A percentile compares a stretch with the other conserved stretches of the same genome.
These are phyloP conservation scores for Rhizoglyphus robini DNA, from an alignment of 1,140 invertebrate species.

Conservation along the genomic window DNA sequence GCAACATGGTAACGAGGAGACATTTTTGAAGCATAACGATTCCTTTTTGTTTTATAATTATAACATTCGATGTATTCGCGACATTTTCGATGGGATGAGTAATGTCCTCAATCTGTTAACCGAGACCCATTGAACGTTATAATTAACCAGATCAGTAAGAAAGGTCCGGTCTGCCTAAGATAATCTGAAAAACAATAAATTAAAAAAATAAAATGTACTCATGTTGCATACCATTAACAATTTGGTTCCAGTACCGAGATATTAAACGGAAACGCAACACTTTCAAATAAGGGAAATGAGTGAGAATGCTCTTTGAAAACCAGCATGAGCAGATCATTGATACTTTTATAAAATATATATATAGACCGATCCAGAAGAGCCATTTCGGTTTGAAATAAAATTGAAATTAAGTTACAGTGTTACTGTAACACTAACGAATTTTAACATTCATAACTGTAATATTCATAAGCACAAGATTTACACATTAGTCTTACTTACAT, in stretches of 20 bases:
- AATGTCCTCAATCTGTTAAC: slow-evolving; percentile 55
- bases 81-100: slow-evolving; percentile 21
- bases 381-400: no score
- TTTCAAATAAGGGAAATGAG: slow-evolving; percentile 73
- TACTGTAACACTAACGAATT: no score
- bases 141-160: slow-evolving; percentile 49
- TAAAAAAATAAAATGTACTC: slow-evolving; percentile 30
- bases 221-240: slow-evolving; percentile 51
- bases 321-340: slow-evolving; percentile 62
- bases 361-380: neutral
- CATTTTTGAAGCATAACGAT: slow-evolving; percentile 50
- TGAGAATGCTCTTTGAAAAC: slow-evolving; percentile 79
- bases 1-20: slow-evolving; percentile 75
- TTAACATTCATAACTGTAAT: no score
- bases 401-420: no score
- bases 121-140: slow-evolving; percentile 48
- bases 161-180: slow-evolving; percentile 46
- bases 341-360: slow-evolving; percentile 22
- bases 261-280: slow-evolving; percentile 68
- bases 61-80: neutral
- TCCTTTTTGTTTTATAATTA: slow-evolving; percentile 28
- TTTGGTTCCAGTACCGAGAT: slow-evolving; percentile 64
- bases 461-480: neutral
- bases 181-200: slow-evolving; percentile 3
- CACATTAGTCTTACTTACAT: no score